Evolutionary conservation across 2,797 vertebrate species (phyloP).

Genomic region (Percopsis omiscomaycus): DNA sequence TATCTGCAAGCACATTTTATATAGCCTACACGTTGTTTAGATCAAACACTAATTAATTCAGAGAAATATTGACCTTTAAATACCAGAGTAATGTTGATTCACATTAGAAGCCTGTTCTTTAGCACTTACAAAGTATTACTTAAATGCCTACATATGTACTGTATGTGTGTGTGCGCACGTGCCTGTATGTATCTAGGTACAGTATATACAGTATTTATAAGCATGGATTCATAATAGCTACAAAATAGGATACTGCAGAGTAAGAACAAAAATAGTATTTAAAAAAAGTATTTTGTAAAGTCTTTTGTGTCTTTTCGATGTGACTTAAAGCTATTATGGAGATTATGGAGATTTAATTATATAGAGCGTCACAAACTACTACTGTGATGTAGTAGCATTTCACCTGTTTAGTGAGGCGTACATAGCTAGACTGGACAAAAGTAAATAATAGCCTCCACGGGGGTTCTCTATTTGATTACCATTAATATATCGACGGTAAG

Average conservation of each 20-base stretch:
- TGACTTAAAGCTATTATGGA: neutral
- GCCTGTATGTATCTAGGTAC: neutral
- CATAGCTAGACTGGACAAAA: conserved; percentile 36
- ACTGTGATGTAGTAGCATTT: conserved; percentile 51
- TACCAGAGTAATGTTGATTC: too few species aligned
- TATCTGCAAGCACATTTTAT: too few species aligned
- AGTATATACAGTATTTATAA: too few species aligned
- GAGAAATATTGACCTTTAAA: too few species aligned
- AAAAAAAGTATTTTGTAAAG: neutral
- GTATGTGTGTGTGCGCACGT: neutral
- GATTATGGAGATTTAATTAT: conserved; percentile 29
- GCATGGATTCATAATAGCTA: too few species aligned
- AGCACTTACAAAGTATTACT: neutral
- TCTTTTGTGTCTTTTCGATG: neutral
- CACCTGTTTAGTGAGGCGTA: conserved; percentile 70
- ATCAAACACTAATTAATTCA: too few species aligned
- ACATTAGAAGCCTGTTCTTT: too few species aligned
- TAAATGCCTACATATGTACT: conserved; percentile 1
- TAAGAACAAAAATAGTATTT: too few species aligned
- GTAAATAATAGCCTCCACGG: conserved; percentile 33
- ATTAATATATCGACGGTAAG: neutral
- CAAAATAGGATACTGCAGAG: too few species aligned
- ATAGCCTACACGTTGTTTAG: too few species aligned
- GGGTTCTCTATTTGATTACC: neutral
- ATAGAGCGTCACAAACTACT: conserved; percentile 54